Base-by-base conservation (phyloP, 2,113 vertebrate genomes). In the Oreochromis aureus region DNA sequence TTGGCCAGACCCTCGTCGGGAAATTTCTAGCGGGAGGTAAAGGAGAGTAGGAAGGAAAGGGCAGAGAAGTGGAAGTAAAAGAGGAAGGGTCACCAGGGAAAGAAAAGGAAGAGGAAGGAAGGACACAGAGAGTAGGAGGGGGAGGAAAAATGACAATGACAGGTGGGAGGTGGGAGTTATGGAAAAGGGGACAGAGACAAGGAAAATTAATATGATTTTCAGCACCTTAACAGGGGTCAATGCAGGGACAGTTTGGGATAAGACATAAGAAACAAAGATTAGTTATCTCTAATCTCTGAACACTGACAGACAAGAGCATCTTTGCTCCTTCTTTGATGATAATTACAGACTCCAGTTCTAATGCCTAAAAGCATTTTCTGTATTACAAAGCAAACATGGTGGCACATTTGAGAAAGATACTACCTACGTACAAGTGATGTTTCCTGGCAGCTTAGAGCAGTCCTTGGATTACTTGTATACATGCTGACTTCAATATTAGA, bases 1-100 rank as follows among this genome's bases (percentile, higher is more conserved):
- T 94, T 98, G 86, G 98, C 96, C 36, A 99, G 96, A 84, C 99
- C 99, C 95, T 99, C 99, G 2, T 94, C 82, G 6, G 99, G 99
- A 95, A 99, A 99, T 96, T 97, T 98, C 99, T 99, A 96, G 56
- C 63, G 71, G 69, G 6, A 32, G 7, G n/a, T 1, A 22, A 41
- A 79, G 41, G 12, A 39, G 19, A 54, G 48, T 12, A 4, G 22
- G 22, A 39, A 46, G 10, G 24, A 36, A 18, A 6, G 44, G 6
- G 16, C 10, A 63, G 24, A 11, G 15, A 30, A 44, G 63, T 51
- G 16, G 9, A 87, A 22, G 44, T 24, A 16, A 69, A 10, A 63
- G 53, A 58, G 48, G 13, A 56, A 13, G 13, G 16, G 24, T 51
- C 3, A 63, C 15, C 4, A 32, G 6, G 12, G 41, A 27, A 19